These are phyloP conservation scores for Temnothorax ravouxi DNA, from an alignment of 2,888 invertebrate species.

Conservation along the genomic window DNA sequence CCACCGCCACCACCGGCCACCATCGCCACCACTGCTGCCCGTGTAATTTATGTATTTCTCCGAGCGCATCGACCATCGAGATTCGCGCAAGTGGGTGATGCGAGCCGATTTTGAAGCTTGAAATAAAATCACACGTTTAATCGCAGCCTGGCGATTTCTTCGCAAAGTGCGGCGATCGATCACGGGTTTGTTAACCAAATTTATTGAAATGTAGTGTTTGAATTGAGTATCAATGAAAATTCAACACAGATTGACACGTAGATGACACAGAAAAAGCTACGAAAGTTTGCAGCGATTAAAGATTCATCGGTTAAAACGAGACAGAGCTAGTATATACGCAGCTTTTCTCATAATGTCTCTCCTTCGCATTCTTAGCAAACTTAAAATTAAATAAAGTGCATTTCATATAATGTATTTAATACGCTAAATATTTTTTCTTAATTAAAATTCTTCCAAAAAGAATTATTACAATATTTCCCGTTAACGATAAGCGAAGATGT, in stretches of 20 bases:
- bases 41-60: constrained; percentile 82
- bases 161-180: background rate
- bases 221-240: constrained; percentile 20
- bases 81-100: constrained; percentile 35
- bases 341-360: background rate
- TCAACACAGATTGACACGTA: constrained; percentile 13
- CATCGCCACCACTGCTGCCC: constrained; percentile 49
- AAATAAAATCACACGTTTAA: constrained; percentile 40
- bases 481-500: background rate
- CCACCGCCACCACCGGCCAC: constrained; percentile 32
- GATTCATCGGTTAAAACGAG: constrained; percentile 11
- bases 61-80: constrained; percentile 64
- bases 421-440: background rate
- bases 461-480: background rate
- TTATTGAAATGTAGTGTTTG: constrained; percentile 32
- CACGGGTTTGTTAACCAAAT: constrained; percentile 28
- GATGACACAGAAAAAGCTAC: background rate
- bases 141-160: background rate
- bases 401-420: background rate
- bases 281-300: background rate
- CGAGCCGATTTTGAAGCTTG: constrained; percentile 16
- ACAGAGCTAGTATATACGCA: background rate
- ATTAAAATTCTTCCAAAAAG: background rate
- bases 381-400: background rate
- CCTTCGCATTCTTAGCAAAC: background rate